These are phyloP conservation scores for Phyllotis vaccarum DNA, from an alignment of 2,797 vertebrate species.

Conservation along the genomic window DNA sequence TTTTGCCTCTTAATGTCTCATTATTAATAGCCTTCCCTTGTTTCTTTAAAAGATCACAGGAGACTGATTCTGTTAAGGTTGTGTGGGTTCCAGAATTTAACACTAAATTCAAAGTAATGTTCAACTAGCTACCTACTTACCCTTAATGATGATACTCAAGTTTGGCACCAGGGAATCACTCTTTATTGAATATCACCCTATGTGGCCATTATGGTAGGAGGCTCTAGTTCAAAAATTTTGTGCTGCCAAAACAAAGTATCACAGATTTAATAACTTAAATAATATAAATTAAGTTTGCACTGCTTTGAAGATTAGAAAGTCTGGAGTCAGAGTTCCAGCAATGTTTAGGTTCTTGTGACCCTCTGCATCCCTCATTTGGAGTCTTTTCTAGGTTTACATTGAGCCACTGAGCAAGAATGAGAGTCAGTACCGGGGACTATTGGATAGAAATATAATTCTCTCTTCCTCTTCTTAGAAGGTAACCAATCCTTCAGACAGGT, in stretches of 20 bases:
- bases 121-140: background rate
- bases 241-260: background rate
- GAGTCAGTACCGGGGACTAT: background rate
- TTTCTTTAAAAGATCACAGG: background rate
- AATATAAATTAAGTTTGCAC: background rate
- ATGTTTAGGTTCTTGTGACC: background rate
- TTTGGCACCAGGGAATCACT: background rate
- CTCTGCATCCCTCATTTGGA: background rate
- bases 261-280: background rate
- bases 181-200: background rate
- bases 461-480: background rate
- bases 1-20: background rate
- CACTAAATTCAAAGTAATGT: background rate
- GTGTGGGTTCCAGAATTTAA: slow-evolving; percentile 1
- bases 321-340: background rate
- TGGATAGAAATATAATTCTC: background rate
- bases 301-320: background rate
- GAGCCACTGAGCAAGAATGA: background rate
- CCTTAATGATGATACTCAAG: background rate
- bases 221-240: background rate
- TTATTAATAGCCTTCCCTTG: slow-evolving; percentile 12
- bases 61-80: background rate
- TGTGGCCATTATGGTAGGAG: background rate
- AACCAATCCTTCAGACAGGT: background rate
- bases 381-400: background rate